Evolutionary conservation across 2,797 vertebrate species (phyloP), one percentile per base, ranked within the genome.

Genomic region (Molothrus ater): DNA sequence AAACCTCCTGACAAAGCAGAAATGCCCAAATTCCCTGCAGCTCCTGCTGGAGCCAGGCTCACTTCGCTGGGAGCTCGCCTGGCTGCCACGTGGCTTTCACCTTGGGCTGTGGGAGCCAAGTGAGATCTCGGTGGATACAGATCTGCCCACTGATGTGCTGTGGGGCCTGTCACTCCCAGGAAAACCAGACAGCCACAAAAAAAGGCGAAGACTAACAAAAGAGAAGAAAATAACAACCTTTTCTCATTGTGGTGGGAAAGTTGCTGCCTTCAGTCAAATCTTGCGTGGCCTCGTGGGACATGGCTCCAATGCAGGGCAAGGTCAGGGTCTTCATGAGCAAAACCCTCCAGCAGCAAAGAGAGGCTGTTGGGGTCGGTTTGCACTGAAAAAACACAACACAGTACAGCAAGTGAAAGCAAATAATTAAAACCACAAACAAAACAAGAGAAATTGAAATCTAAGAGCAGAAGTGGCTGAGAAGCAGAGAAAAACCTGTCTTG

Each of bases 201-300:
- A 60, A 70, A 25, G 2, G 4, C 42, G 43, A 75, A 88, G 22
- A 6, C 11, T 21, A 29, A 43, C 14, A 40, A 57, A 74, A 21
- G 22, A 26, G 43, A 32, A 78, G 36, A 51, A 91, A 78, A 74
- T 6, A 40, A 9, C 1, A 2, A 40, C 25, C 8, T 80, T 61
- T 88, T 40, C 57, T 60, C 29, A 5, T 3, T 5, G 63, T 1
- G 3, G 26, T 43, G 36, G 18, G 38, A 71, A 87, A 28, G 45
- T 45, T 68, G 48, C 56, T 65, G 38, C 61, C 31, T 61, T 64
- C 15, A 47, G 48, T 76, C n/a, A 72, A 9, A 78, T 69, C 16
- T 63, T 47, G 17, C 0, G 0, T 13, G 26, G 42, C 32, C 48
- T 57, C 1, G 0, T 19, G 28, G 29, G 43, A 80, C 29, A 3